Percentiles rank a stretch among this genome's conserved stretches.
Evolutionary conservation across 1,140 invertebrate genomes (phyloP).

Genomic region (Lepeophtheirus salmonis): DNA sequence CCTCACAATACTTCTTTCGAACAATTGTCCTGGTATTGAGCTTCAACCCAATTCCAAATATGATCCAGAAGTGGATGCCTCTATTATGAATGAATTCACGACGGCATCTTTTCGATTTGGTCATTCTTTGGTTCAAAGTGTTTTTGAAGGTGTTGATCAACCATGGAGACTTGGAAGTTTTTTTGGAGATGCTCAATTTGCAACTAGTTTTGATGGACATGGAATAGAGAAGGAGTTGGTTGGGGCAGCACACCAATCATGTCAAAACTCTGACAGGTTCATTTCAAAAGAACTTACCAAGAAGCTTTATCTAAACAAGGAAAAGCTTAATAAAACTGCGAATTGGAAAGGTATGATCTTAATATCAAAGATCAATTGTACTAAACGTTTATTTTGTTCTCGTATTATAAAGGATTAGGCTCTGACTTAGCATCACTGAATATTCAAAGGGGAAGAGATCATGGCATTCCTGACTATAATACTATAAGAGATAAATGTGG

Average conservation of each 20-base stretch:
- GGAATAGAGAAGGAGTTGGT: not conserved
- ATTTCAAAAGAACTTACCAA: not conserved
- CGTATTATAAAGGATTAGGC: slow-evolving; percentile 29
- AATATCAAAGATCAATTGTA: not conserved
- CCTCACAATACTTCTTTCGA: not conserved
- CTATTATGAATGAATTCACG: not conserved
- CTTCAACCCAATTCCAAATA: not conserved
- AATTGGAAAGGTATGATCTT: not conserved
- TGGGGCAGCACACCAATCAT: not conserved
- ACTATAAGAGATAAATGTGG: slow-evolving; percentile 56
- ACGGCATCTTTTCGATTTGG: not conserved
- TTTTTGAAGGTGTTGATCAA: not conserved
- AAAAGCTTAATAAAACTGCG: not conserved
- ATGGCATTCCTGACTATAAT: slow-evolving; percentile 60
- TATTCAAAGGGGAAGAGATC: slow-evolving; percentile 70
- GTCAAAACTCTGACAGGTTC: not conserved
- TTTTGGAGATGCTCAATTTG: not conserved
- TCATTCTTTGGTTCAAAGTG: not conserved
- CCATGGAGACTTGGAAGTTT: not conserved
- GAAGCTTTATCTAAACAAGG: not conserved
- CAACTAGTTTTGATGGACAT: not conserved
- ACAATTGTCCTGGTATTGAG: not conserved
- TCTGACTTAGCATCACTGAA: slow-evolving; percentile 66
- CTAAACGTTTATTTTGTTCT: not conserved
- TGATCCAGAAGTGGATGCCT: not conserved